Conservation (phyloP, 92 coral and sea anemone species). For the Siderastrea radians region DNA sequence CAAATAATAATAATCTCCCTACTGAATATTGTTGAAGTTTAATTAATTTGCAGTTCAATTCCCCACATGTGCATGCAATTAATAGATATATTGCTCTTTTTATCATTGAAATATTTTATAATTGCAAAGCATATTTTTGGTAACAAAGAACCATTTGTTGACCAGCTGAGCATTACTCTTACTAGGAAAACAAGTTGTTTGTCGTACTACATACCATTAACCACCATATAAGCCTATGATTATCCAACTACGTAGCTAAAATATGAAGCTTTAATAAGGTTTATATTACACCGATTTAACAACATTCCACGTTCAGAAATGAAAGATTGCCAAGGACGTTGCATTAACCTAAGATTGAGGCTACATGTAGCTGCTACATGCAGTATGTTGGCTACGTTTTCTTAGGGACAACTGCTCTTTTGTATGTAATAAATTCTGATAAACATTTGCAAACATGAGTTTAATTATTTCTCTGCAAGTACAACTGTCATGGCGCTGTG, state of each 20-base stretch:
- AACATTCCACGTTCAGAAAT: not conserved
- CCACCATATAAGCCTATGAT: not conserved
- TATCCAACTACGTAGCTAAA: not conserved
- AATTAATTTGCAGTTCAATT: not conserved
- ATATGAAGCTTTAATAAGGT: not conserved
- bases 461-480: constrained; percentile 1
- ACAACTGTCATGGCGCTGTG: not conserved
- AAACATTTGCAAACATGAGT: not conserved
- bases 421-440: not conserved
- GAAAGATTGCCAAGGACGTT: not conserved
- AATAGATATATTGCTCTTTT: constrained; percentile 27
- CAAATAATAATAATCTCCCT: not conserved
- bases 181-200: not conserved
- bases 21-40: not conserved
- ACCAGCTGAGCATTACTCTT: not conserved
- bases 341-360: not conserved
- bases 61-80: not conserved
- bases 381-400: not conserved
- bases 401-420: not conserved
- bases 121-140: not conserved
- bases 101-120: not conserved
- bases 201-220: not conserved
- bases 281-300: not conserved
- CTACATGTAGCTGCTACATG: not conserved
- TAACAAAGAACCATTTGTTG: not conserved